phyloP scores from a whole-genome alignment of 2,888 invertebrate genomes.

The Spisula subtruncata region DNA sequence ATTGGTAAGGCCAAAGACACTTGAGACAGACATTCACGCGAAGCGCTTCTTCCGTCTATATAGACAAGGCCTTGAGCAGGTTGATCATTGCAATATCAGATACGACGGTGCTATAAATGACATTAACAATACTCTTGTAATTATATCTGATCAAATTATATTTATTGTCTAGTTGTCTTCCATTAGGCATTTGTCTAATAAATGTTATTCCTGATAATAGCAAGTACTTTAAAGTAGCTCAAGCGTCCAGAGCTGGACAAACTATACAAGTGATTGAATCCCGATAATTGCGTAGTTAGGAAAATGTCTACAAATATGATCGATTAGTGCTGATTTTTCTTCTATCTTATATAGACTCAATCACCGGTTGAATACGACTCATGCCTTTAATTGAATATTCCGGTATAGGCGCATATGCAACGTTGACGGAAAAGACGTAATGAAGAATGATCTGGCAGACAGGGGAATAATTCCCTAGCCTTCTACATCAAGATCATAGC shows the following conservation, averaged over 20 bases:
- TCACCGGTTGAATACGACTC: neutral
- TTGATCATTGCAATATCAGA: neutral
- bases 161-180: constrained; percentile 13
- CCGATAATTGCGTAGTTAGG: neutral
- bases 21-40: neutral
- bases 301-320: neutral
- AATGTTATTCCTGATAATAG: constrained; percentile 20
- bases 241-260: constrained; percentile 5
- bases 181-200: neutral
- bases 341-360: neutral
- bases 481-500: neutral
- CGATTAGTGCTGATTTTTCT: neutral
- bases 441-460: neutral
- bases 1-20: neutral
- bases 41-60: neutral
- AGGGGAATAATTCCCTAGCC: neutral
- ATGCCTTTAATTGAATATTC: neutral
- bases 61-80: neutral
- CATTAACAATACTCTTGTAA: constrained; percentile 29
- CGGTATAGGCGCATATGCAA: neutral
- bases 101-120: neutral
- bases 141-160: constrained; percentile 35
- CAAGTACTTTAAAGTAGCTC: neutral
- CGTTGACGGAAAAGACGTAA: neutral
- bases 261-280: neutral